These are phyloP conservation scores for Tenthredo livida DNA, from an alignment of 2,888 invertebrate species.

Conservation along the genomic window DNA sequence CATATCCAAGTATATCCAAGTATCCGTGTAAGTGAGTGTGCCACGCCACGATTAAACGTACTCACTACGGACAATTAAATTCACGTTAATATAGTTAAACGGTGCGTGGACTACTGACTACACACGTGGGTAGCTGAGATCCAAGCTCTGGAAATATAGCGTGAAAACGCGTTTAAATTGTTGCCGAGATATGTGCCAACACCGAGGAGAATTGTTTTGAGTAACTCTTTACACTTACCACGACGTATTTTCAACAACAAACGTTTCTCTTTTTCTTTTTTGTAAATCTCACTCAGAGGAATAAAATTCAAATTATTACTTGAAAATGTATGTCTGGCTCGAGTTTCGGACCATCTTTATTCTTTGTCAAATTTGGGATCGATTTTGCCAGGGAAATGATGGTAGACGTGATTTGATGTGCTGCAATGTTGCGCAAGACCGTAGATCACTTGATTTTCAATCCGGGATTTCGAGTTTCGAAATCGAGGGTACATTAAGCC, in stretches of 20 bases:
- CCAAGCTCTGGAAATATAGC: conserved; percentile 43
- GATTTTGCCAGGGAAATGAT: neutral
- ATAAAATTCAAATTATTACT: neutral
- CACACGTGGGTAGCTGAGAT: conserved; percentile 28
- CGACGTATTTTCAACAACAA: neutral
- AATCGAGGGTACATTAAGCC: neutral
- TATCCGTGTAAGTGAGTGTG: conserved; percentile 34
- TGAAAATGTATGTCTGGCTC: neutral
- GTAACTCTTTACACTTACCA: neutral
- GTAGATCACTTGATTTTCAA: neutral
- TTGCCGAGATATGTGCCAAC: neutral
- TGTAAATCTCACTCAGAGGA: neutral
- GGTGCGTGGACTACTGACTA: conserved; percentile 58
- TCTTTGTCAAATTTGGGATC: neutral
- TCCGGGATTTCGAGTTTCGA: neutral
- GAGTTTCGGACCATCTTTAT: neutral
- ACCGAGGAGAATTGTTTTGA: conserved; percentile 1
- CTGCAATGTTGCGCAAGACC: neutral
- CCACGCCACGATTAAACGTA: conserved; percentile 60
- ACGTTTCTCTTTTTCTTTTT: neutral
- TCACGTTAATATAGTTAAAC: conserved; percentile 71
- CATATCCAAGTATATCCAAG: neutral
- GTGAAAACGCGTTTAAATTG: conserved; percentile 37
- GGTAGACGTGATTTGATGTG: neutral
- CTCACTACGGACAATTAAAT: conserved; percentile 69